Base-by-base conservation (phyloP, 1,140 invertebrate species). In the Diprion similis region DNA sequence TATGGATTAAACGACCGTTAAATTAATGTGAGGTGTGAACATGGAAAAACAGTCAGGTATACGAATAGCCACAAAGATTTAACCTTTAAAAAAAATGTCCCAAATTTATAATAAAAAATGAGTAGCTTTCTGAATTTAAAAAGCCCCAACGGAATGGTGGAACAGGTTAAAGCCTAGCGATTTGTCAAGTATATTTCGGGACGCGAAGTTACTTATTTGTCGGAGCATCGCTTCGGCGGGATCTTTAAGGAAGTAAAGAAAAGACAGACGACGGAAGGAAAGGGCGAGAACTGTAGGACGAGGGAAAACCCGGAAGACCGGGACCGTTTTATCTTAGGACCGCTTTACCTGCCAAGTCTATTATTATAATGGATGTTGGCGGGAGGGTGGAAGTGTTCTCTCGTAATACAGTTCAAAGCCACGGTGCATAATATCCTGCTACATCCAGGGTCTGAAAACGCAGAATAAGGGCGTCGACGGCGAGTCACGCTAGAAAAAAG, bases 331-430 rank as follows among this genome's bases (percentile, higher is more conserved):
- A 59, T 59, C 51, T 59, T 17, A 59, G 51, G 51, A 59, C 51
- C 51, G 51, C 51, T 59, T 59, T 59, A 59, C 51, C 51, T 59
- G 51, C 51, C 51, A 59, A 59, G 51, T 59, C 51, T 59, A 59
- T 59, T 59, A 59, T 59, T 59, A 59, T 59, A 59, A 59, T 59
- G 51, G 51, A 59, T 13, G 51, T 59, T 59, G 51, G 11, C n/a
- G 51, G 1, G 51, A 37, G 51, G 51, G 51, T 59, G 51, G 51
- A 8, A 59, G 51, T 59, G 51, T 59, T 59, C n/a, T 59, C 3
- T 13, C 11, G 51, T 59, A 59, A 59, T 59, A 59, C 7, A 59
- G 51, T 59, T 17, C 51, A 13, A 15, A 59, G 51, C 51, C 9
- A 17, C 9, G 51, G 51, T 8, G n/a, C 51, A 59, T 59, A 59